Percentiles rank a stretch among this genome's conserved stretches.
Evolutionary conservation across 2,113 vertebrate genomes (phyloP).

Genomic region (Elgaria multicarinata): DNA sequence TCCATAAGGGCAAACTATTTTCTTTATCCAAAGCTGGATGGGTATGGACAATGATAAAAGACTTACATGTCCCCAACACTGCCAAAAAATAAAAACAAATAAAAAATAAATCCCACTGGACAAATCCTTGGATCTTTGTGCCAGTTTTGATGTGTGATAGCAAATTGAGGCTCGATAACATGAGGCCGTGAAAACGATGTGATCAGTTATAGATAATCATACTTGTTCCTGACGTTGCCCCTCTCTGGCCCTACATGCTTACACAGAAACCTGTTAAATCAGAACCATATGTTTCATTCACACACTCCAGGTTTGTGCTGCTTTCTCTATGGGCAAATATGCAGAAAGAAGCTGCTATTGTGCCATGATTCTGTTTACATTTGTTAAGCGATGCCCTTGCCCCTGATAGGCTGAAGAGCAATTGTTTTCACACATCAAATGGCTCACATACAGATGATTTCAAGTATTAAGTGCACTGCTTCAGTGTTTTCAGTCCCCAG

Average conservation of each 20-base stretch:
- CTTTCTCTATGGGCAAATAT: neutral
- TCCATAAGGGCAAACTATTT: neutral
- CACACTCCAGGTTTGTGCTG: neutral
- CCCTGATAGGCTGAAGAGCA: neutral
- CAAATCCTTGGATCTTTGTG: neutral
- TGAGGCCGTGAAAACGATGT: neutral
- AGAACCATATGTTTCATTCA: neutral
- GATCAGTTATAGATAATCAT: neutral
- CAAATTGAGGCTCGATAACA: neutral
- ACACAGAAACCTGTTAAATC: neutral
- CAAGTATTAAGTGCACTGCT: neutral
- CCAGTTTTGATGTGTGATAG: neutral
- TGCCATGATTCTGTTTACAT: neutral
- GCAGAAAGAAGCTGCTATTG: neutral
- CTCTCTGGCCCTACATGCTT: neutral
- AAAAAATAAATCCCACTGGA: neutral
- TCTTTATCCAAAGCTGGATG: conserved; percentile 3
- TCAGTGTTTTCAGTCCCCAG: neutral
- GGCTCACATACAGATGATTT: neutral
- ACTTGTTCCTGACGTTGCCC: neutral
- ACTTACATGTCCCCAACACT: neutral
- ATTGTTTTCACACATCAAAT: conserved; percentile 1
- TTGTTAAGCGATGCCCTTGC: neutral
- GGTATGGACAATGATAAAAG: neutral
- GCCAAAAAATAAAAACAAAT: neutral